Base-by-base conservation (phyloP, 2,888 invertebrate species). In the Drosophila silvestris region DNA sequence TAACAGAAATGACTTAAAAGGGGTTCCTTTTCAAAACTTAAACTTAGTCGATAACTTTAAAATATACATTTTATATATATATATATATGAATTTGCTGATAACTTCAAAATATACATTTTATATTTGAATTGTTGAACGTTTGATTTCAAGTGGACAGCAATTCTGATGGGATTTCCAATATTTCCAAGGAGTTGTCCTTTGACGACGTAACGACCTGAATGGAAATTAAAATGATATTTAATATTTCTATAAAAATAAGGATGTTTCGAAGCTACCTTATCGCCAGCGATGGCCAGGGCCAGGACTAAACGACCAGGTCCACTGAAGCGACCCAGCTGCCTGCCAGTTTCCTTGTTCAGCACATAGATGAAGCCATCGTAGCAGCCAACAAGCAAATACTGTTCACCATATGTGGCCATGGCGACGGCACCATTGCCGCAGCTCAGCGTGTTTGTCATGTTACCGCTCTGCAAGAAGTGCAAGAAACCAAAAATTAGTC, bases 281-380 rank as follows among this genome's bases (percentile, higher is more conserved):
- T 95, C 94, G 74, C 95, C 95, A 16, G 95, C 93, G 61, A 97
- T 94, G 83, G 96, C 96, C 89, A 97, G 94, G 4, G 96, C 96
- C 30, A 97, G 93, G 83, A 97, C 94, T 95, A 96, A 95, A 79
- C 96, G 96, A 44, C 96, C 95, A 32, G 96, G 96, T 54, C 96
- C 96, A 22, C 95, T 94, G 82, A 97, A 95, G 77, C 95, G 95
- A 39, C 95, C 95, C 67, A 96, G 89, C 80, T 95, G 95, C 61
- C 91, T 91, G 16, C 95, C 93, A 2, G 93, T 92, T 70, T 92
- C 92, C 67, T 90, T 93, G 77, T 94, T 94, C 92, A 96, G 96
- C 70, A 96, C 95, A 92, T 97, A 97, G 83, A 97, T 95, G 91
- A 95, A 96, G 72, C 97, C 97, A 93, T 97, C 96, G 92, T 96